Conservation (phyloP, 1,140 invertebrate species). For the Pachyrhynchus sulphureomaculatus region DNA sequence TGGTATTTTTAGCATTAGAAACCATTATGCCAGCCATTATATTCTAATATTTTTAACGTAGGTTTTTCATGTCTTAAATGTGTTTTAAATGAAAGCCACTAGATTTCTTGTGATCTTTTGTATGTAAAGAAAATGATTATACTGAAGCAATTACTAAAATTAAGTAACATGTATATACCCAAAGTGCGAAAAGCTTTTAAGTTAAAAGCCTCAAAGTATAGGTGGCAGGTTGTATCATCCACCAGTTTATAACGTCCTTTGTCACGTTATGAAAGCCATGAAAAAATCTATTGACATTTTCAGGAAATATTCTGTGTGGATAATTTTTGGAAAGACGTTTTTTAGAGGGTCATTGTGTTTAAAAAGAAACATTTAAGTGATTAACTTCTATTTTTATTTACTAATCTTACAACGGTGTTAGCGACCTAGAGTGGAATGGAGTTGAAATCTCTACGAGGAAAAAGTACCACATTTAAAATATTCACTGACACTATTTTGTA, state of each 20-base stretch:
- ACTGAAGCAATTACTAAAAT: constrained; percentile 47
- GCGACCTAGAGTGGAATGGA: no score
- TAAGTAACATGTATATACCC: constrained; percentile 44
- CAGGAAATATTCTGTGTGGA: constrained; percentile 5
- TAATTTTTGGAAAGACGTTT: constrained; percentile 22
- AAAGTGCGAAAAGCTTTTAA: constrained; percentile 51
- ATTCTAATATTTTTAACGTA: no score
- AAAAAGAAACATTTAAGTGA: no score
- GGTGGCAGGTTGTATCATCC: constrained; percentile 42
- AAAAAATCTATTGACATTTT: constrained; percentile 30
- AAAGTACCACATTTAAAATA: no score
- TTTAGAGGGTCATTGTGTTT: constrained; percentile 4
- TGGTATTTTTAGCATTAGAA: no score
- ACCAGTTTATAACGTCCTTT: constrained; percentile 35
- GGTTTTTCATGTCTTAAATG: constrained; percentile 31
- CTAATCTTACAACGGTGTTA: no score
- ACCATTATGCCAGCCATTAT: no score
- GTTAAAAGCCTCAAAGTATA: constrained; percentile 43
- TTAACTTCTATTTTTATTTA: no score
- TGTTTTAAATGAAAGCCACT: constrained; percentile 40
- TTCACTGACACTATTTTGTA: no score
- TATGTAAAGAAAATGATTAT: constrained; percentile 38
- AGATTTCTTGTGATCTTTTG: constrained; percentile 32
- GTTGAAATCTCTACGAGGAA: no score
- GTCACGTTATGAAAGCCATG: constrained; percentile 26